Evolutionary conservation across 2,888 invertebrate species (phyloP), one percentile per base, ranked within the genome.

Genomic region (Lysandra coridon): DNA sequence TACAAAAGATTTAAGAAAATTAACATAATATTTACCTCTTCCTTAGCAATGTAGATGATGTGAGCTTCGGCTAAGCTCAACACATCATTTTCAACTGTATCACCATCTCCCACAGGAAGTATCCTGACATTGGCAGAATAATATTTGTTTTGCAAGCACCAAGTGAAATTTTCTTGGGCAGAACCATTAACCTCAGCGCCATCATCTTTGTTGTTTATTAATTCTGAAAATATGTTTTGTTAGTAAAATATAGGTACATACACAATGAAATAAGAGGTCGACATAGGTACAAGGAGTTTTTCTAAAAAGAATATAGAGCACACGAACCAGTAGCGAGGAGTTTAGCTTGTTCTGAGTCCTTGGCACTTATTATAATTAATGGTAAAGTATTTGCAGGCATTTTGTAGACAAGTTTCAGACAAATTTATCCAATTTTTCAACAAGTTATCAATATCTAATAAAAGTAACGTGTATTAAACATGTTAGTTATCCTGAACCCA

Each of bases 301-400:
- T 12, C 64, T 30, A 30, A 30, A 23, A 64, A 64, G 3, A 7
- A 30, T 23, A 30, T 30, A 4, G 3, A 4, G 62, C 23, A 69
- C 14, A 33, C 53, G 17, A 33, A 76, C 76, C 76, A 30, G 23
- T 14, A 30, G 53, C 53, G 5, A 57, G 7, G 2, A 33, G 6
- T 57, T 76, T 76, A 57, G 76, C 76, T 53, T 76, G 53, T 23
- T 12, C 57, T 1, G 53, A 57, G 14, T 76, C 57, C 14, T 76
- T n/a, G 17, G 76, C 76, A 6, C 76, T 76, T 53, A 76, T 5
- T 76, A 76, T 17, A 5, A 76, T 30, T 14, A 76, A 33, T 3
- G 76, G 76, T 76, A 76, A 76, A 33, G 76, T 76, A 57, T 76
- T 76, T 76, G 33, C 30, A 17, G 76, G 30, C 76, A 76, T 76